A percentile compares a stretch with the other conserved stretches of the same genome.
These are phyloP conservation scores for Chouioia cunea DNA, from an alignment of 2,888 invertebrate species.

Conservation along the genomic window DNA sequence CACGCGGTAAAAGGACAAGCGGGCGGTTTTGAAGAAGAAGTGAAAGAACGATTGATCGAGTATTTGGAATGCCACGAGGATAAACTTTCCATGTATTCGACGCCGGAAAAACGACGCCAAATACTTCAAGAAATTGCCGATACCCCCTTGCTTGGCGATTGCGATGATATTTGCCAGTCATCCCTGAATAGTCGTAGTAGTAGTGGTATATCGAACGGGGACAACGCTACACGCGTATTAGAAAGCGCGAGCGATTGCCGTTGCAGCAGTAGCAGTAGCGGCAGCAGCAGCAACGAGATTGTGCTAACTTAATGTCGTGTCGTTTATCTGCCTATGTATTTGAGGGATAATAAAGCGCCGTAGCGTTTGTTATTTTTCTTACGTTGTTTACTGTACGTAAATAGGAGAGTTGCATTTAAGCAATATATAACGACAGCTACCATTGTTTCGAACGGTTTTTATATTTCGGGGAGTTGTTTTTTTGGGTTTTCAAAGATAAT, in stretches of 20 bases:
- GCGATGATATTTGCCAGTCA: not conserved
- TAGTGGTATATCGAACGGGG: not conserved
- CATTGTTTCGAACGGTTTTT: too few species aligned
- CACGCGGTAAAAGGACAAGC: not conserved
- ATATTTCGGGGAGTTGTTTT: too few species aligned
- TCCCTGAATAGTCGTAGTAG: not conserved
- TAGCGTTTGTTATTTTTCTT: not conserved
- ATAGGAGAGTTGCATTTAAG: too few species aligned
- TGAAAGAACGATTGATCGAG: constrained; percentile 53
- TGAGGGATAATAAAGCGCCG: not conserved
- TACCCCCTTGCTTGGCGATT: constrained; percentile 47
- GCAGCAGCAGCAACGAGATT: not conserved
- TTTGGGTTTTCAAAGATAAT: too few species aligned
- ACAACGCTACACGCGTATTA: not conserved
- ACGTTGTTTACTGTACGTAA: too few species aligned
- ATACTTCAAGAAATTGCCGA: constrained; percentile 47
- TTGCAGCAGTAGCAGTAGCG: not conserved
- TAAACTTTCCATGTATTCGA: constrained; percentile 57
- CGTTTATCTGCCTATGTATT: too few species aligned
- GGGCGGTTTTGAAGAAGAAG: constrained; percentile 47
- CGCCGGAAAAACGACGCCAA: constrained; percentile 50
- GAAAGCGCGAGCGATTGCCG: not conserved
- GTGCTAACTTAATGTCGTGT: constrained; percentile 16
- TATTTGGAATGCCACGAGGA: constrained; percentile 54
- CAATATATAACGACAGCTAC: too few species aligned